Base-by-base conservation (phyloP, 2,888 invertebrate genomes). In the Conomelus anceps region DNA sequence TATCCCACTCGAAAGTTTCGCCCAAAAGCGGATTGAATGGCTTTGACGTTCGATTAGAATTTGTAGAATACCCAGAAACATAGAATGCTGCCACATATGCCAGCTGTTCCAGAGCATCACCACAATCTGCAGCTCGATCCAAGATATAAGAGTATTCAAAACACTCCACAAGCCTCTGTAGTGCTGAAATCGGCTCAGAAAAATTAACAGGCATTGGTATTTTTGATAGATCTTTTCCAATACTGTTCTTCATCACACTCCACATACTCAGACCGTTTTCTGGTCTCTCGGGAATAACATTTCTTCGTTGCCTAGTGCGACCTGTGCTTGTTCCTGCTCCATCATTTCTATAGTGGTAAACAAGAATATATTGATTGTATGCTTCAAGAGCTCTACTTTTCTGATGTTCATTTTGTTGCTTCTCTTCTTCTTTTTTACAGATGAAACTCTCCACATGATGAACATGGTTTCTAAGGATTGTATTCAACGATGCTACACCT, bases 161-260 rank as follows among this genome's bases (percentile, higher is more conserved):
- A 94, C 99, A 99, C 94, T 99, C 99, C 1, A 98, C 98, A 92
- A 99, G 95, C 92, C 99, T 96, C 94, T 99, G 99, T 92, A 99
- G 95, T 97, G 99, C 98, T 29, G 99, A 99, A 91, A 99, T 94
- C 22, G 99, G 99, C 94, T 99, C 99, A 93, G 98, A 99, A 94
- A 99, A 99, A 95, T 99, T 99, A 91, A 95, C 99, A 86, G 99
- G 99, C 97, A 99, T 99, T 13, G 99, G 99, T 92, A 99, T 99
- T 94, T 99, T 99, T 23, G 99, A 98, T 91, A 99, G 95, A 93
- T 99, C 99, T 94, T 99, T 99, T 91, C 95, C 95, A 94, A 99
- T 99, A 93, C 99, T 99, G 94, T 99, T 99, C 94, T 99, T 99
- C 98, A 99, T 99, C 92, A 99, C 99, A 92, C 98, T 98, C 99